Percentiles rank a stretch among this genome's conserved stretches.
phyloP scores from a whole-genome alignment of 2,888 invertebrate species.

The Trichogramma dendrolimi region DNA sequence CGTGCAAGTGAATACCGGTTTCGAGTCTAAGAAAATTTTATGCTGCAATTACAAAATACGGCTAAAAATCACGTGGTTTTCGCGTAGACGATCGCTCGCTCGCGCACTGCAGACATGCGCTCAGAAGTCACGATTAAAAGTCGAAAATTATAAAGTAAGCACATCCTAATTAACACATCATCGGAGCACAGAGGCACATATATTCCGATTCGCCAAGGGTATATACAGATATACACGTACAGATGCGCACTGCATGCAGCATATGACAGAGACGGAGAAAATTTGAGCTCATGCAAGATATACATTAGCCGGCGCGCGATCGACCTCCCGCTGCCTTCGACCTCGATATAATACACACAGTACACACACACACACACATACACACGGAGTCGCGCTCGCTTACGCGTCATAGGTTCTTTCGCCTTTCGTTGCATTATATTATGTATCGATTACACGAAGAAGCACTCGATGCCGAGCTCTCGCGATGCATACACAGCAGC shows the following conservation, averaged over 20 bases:
- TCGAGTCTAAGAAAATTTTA: too few species aligned
- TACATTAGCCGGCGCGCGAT: slow-evolving; percentile 1
- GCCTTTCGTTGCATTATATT: neutral
- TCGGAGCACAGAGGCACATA: neutral
- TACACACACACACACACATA: neutral
- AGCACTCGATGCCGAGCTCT: slow-evolving; percentile 8
- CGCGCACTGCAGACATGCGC: too few species aligned
- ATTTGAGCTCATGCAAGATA: slow-evolving; percentile 3
- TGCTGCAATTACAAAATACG: too few species aligned
- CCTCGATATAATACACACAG: slow-evolving; percentile 12
- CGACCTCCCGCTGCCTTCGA: slow-evolving; percentile 23
- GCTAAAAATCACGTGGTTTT: too few species aligned
- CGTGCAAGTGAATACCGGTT: too few species aligned
- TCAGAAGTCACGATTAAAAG: neutral
- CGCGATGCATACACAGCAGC: too few species aligned
- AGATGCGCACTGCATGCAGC: too few species aligned
- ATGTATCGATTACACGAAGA: slow-evolving; percentile 23
- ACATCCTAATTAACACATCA: slow-evolving; percentile 11
- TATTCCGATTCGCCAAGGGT: too few species aligned
- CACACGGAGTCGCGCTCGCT: neutral
- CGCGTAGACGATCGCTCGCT: too few species aligned
- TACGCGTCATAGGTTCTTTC: neutral
- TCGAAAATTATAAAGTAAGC: neutral
- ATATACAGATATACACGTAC: neutral
- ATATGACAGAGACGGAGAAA: neutral